Conservation (phyloP, 1,140 invertebrate species). For the Phocides pigmalion region DNA sequence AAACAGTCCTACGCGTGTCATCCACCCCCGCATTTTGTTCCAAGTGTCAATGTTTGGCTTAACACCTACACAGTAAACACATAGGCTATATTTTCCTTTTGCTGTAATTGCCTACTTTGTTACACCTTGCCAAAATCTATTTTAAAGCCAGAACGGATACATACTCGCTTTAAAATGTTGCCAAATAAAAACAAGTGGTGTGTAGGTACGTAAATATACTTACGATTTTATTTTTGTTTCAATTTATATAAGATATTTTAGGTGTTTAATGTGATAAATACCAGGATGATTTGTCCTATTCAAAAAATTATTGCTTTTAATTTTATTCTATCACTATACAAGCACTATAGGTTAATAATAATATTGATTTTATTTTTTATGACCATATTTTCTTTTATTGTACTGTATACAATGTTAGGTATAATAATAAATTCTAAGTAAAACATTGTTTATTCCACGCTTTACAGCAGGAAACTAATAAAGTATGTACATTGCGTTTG, state of each 20-base stretch:
- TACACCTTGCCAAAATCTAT: slow-evolving; percentile 54
- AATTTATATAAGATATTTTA: background rate
- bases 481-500: too few species aligned
- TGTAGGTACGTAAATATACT: background rate
- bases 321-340: too few species aligned
- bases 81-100: slow-evolving; percentile 38
- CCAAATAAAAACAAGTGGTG: slow-evolving; percentile 37
- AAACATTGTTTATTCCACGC: too few species aligned
- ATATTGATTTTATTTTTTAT: too few species aligned
- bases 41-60: slow-evolving; percentile 54
- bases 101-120: slow-evolving; percentile 45
- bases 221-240: slow-evolving; percentile 1
- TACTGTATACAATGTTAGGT: too few species aligned
- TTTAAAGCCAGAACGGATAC: slow-evolving; percentile 33
- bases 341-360: too few species aligned
- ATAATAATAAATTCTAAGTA: too few species aligned
- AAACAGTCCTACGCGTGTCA: slow-evolving; percentile 48
- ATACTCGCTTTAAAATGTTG: slow-evolving; percentile 7
- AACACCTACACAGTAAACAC: slow-evolving; percentile 47
- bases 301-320: too few species aligned
- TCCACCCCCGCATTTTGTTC: slow-evolving; percentile 38
- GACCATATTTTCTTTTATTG: too few species aligned
- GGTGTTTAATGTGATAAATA: too few species aligned
- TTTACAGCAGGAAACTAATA: too few species aligned
- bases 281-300: too few species aligned